A percentile compares a stretch with the other conserved stretches of the same genome.
phyloP scores from a whole-genome alignment of 2,888 invertebrate genomes.

The Xestia c-nigrum region DNA sequence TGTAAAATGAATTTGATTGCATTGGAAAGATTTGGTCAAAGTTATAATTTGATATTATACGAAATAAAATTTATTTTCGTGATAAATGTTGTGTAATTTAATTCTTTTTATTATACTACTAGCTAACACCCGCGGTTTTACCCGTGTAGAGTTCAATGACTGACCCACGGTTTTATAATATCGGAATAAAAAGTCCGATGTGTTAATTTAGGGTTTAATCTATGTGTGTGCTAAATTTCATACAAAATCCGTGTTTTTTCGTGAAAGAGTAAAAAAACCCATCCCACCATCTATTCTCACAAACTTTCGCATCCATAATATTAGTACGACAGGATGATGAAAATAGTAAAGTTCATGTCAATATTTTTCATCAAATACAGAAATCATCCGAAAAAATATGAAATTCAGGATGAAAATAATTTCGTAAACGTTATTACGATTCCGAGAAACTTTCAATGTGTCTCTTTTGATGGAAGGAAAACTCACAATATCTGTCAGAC shows the following conservation, averaged over 20 bases:
- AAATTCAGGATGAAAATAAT: not conserved
- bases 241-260: no score
- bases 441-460: constrained; percentile 6
- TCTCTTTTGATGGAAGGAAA: not conserved
- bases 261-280: no score
- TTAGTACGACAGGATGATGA: no score
- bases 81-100: no score
- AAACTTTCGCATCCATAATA: no score
- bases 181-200: no score
- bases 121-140: no score
- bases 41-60: not conserved
- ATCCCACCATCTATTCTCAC: no score
- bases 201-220: no score
- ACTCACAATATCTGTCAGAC: not conserved
- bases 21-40: not conserved
- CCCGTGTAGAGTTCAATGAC: no score
- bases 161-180: no score
- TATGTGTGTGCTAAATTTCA: no score
- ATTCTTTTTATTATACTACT: not conserved
- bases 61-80: not conserved
- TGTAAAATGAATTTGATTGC: not conserved
- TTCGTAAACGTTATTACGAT: not conserved
- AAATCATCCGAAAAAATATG: not conserved
- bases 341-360: not conserved
- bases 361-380: not conserved